Evolutionary conservation across 1,140 invertebrate genomes (phyloP), one percentile per base, ranked within the genome.

Genomic region (Zaprionus gabonicus): DNA sequence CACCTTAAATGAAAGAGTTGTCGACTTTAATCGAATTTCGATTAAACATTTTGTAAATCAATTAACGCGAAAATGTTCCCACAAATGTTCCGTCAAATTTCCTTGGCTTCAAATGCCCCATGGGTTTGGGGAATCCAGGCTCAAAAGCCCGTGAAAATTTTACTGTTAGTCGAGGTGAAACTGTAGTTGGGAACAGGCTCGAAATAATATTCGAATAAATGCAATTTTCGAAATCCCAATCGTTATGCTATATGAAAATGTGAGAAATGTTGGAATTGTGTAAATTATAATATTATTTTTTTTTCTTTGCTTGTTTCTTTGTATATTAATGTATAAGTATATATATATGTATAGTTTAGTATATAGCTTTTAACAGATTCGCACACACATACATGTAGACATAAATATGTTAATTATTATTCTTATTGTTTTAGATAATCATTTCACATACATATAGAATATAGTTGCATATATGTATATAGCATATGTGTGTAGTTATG

Each of bases 401-500:
- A 63, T 23, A 71, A 20, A 60, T 55, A 53, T 25, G 36, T 55
- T 65, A 49, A 41, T 49, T 71, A 67, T 73, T 41, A 36, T 67
- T 56, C 71, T 73, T 73, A 73, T 73, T 53, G 71, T 74, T 44
- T 51, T 69, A 57, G 51, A 38, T 57, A 58, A 15, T 17, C 41
- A 58, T 58, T 60, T 60, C 44, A 69, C 56, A 58, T 36, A 65
- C 23, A 65, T 31, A 55, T 41, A 23, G 46, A 23, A 41, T 66
- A 53, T 23, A 49, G 23, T 17, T 20, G 20, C 41, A 51, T 64
- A 53, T 34, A 53, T 34, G 15, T 70, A 57, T 57, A 49, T 38
- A 60, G 31, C 7, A 17, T 17, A 65, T 59, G 55, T 57, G 34
- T 67, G 64, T 51, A 31, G 34, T 38, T 46, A 41, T 70, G 34